Percentiles rank a stretch among this genome's conserved stretches.
Evolutionary conservation across 2,888 invertebrate genomes (phyloP).

Genomic region (Drosophila greeni): DNA sequence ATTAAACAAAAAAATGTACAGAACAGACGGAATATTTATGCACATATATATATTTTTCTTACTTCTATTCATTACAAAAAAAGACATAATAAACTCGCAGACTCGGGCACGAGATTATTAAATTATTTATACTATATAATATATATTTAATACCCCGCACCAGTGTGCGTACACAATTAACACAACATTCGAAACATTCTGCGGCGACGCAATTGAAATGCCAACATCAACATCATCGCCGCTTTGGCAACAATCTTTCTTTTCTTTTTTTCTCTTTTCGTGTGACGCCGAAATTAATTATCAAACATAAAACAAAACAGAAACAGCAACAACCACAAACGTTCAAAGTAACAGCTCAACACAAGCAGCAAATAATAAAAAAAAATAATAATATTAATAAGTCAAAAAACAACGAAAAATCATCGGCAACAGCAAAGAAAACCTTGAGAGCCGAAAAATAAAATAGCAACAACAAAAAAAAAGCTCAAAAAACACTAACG

Average conservation of each 20-base stretch:
- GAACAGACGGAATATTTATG: too few species aligned
- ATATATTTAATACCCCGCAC: background rate
- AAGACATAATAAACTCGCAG: background rate
- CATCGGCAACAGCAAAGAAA: slow-evolving; percentile 28
- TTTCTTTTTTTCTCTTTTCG: background rate
- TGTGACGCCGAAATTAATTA: slow-evolving; percentile 38
- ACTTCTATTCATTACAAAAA: slow-evolving; percentile 3
- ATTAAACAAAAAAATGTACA: slow-evolving; percentile 11
- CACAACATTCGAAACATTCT: slow-evolving; percentile 10
- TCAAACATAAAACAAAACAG: slow-evolving; percentile 26
- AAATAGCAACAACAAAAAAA: slow-evolving; percentile 3
- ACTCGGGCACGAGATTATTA: slow-evolving; percentile 8
- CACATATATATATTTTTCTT: background rate
- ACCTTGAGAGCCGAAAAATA: slow-evolving; percentile 35
- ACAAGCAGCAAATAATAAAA: slow-evolving; percentile 30
- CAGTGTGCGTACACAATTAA: slow-evolving; percentile 11
- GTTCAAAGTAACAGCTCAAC: slow-evolving; percentile 6
- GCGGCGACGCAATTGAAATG: slow-evolving; percentile 36
- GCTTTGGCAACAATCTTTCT: slow-evolving; percentile 1
- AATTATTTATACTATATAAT: slow-evolving; percentile 3
- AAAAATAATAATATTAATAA: slow-evolving; percentile 36
- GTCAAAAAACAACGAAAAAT: slow-evolving; percentile 20
- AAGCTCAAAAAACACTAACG: background rate
- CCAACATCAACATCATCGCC: slow-evolving; percentile 16
- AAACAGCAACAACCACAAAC: background rate